Evolutionary conservation across 2,797 vertebrate genomes (phyloP), one percentile per base, ranked within the genome.

Genomic region (Brachymystax lenok): DNA sequence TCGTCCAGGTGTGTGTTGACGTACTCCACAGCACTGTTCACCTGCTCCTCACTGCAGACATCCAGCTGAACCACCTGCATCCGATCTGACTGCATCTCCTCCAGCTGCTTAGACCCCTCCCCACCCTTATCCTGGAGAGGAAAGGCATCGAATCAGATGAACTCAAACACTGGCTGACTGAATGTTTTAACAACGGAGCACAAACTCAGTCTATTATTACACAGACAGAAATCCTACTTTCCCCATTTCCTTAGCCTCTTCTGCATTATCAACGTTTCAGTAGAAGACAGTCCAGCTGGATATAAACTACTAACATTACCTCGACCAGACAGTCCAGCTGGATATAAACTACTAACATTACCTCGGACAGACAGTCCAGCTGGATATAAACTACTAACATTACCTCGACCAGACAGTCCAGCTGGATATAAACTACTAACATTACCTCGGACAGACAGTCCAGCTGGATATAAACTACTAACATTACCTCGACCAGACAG

Each of bases 1-100:
- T 95, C 90, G 19, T 89, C 84, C 76, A 97, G 85, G 66, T 88
- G 92, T 3, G 83, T 87, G 77, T 77, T 93, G 80, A 97, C 92
- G 33, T 90, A 93, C 19, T 93, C 88, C 28, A 92, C 85, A 0
- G 96, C 96, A 56, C 80, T 79, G 80, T 87, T 84, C 82, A 97
- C 95, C 86, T 96, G 94, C 75, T 94, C 91, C 0, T 96, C 95
- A 10, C 91, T 95, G 94, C 95, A 94, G n/a, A 97, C 95, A 24
- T 98, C 95, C 91, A 98, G 88, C 92, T 97, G 96, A 1, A 98
- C 76, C 1, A 97, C 95, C 67, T 93, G 93, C 94, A 97, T 93
- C 74, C 92, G 92, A 52, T 95, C 94, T 0, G 94, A 96, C 24
- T 92, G 86, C 75, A 96, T 87, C 17, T 86, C 91, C 88, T 93